phyloP scores from a whole-genome alignment of 2,113 vertebrate species.

The Dascyllus trimaculatus region DNA sequence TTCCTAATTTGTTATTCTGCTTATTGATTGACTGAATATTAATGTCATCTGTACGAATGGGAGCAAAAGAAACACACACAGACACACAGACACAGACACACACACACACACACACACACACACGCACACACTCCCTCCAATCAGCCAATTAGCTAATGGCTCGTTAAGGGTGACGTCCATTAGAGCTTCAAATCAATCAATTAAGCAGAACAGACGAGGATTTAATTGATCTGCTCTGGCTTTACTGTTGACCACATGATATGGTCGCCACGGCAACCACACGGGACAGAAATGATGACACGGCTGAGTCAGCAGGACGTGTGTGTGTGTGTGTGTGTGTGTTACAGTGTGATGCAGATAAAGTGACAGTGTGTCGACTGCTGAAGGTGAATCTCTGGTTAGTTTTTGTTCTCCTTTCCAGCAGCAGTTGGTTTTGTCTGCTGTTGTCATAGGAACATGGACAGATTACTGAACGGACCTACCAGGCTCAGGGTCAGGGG shows the following conservation, averaged over 20 bases:
- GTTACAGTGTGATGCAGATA: background rate
- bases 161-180: conserved; percentile 61
- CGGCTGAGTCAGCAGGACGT: conserved; percentile 53
- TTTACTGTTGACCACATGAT: conserved; percentile 44
- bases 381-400: too few relatives aligned
- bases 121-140: conserved; percentile 7
- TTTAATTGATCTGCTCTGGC: conserved; percentile 60
- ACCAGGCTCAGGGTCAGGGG: too few relatives aligned
- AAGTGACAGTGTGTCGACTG: background rate
- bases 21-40: conserved; percentile 33
- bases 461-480: too few relatives aligned
- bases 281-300: conserved; percentile 22
- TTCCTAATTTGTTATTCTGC: background rate
- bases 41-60: conserved; percentile 36
- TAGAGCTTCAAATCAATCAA: conserved; percentile 70
- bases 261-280: conserved; percentile 47
- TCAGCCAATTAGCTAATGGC: conserved; percentile 74
- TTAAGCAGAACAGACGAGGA: conserved; percentile 59
- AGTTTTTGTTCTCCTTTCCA: too few relatives aligned
- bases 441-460: too few relatives aligned
- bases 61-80: conserved; percentile 14
- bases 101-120: conserved; percentile 12
- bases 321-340: conserved; percentile 2
- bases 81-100: conserved; percentile 17
- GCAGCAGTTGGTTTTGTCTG: too few relatives aligned